Conservation (phyloP, 2,888 invertebrate genomes). For the Plebejus argus region DNA sequence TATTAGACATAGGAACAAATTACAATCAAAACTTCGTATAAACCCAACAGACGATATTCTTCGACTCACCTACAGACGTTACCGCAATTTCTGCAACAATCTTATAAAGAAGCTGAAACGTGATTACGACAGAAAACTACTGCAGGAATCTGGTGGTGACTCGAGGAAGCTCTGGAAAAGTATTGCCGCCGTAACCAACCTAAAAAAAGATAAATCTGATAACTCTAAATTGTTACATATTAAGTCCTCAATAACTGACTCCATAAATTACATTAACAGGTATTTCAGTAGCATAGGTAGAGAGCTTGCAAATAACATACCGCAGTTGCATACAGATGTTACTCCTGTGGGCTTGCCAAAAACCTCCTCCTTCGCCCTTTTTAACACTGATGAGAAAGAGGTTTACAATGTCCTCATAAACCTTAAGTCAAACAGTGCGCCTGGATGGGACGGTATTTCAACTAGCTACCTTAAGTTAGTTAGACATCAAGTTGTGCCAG, state of each 20-base stretch:
- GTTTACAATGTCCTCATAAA: no score
- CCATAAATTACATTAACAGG: no score
- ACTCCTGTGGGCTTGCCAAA: not conserved
- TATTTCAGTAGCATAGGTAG: no score
- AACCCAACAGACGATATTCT: constrained; percentile 7
- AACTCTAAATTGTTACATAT: no score
- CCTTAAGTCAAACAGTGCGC: no score
- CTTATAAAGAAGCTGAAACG: not conserved
- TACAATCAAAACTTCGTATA: not conserved
- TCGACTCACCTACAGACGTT: constrained; percentile 6
- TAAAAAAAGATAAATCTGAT: not conserved
- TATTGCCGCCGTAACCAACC: not conserved
- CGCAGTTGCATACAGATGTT: not conserved
- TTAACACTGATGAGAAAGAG: no score
- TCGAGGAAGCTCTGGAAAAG: not conserved
- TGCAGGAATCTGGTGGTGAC: not conserved
- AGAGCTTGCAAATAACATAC: not conserved
- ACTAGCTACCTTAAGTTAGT: no score
- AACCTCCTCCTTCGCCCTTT: not conserved
- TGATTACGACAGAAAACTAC: not conserved
- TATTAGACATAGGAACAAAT: not conserved
- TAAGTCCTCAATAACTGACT: no score
- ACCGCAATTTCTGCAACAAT: not conserved
- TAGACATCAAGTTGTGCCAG: no score
- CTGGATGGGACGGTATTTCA: no score